These are phyloP conservation scores for Caenorhabditis sp. DNA, from an alignment of 2,888 invertebrate genomes.

Conservation along the genomic window DNA sequence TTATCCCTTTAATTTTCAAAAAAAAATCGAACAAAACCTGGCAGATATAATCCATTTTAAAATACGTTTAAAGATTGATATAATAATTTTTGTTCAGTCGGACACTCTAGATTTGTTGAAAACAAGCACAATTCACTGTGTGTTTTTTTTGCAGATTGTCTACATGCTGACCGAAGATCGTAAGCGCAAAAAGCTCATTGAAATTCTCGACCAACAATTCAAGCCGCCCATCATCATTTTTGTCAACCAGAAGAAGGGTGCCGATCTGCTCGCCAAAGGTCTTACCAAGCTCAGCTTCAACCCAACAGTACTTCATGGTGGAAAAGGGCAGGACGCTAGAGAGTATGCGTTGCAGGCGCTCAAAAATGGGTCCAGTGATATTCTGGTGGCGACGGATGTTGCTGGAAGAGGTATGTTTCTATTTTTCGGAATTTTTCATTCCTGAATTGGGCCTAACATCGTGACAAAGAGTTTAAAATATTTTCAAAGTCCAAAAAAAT, in stretches of 20 bases:
- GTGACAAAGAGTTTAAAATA: no score
- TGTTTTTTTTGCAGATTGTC: slow-evolving; percentile 77
- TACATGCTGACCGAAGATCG: slow-evolving; percentile 93
- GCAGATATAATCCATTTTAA: neutral
- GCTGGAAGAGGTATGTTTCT: slow-evolving; percentile 81
- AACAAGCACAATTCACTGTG: no score
- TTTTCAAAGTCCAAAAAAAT: no score
- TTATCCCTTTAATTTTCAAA: no score
- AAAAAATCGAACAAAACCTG: no score
- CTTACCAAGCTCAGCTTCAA: slow-evolving; percentile 95
- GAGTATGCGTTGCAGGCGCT: slow-evolving; percentile 90
- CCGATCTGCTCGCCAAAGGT: slow-evolving; percentile 94
- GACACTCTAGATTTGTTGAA: neutral
- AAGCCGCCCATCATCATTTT: slow-evolving; percentile 99
- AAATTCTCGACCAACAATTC: slow-evolving; percentile 86
- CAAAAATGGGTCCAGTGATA: slow-evolving; percentile 94
- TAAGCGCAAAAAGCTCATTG: slow-evolving; percentile 91
- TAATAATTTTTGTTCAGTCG: neutral
- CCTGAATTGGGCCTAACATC: no score
- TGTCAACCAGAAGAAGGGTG: slow-evolving; percentile 99
- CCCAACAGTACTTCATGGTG: slow-evolving; percentile 96
- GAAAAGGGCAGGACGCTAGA: slow-evolving; percentile 84
- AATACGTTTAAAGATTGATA: neutral
- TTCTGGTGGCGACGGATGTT: slow-evolving; percentile 97
- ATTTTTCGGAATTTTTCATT: no score